Evolutionary conservation across 2,888 invertebrate species (phyloP).

Genomic region (Oxystoma pomonae): DNA sequence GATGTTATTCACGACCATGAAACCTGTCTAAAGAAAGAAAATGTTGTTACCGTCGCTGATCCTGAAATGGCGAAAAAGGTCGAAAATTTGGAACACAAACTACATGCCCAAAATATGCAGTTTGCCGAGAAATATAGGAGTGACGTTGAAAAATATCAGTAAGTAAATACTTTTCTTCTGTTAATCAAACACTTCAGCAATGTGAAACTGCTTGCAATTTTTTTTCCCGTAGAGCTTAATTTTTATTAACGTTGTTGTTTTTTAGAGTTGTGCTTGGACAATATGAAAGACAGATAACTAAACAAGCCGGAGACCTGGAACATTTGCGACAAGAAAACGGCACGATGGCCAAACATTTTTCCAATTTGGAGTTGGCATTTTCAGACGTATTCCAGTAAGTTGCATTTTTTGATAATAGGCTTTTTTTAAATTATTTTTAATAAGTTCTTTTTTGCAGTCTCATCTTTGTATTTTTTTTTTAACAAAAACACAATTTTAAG

Average conservation of each 20-base stretch:
- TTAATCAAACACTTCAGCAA: too few relatives aligned
- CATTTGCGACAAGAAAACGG: conserved; percentile 54
- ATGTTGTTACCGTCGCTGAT: not conserved
- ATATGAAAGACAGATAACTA: conserved; percentile 56
- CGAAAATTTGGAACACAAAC: not conserved
- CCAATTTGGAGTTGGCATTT: conserved; percentile 60
- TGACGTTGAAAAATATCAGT: not conserved
- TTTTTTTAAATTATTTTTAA: not conserved
- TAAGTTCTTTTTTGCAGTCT: too few relatives aligned
- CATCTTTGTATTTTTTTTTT: too few relatives aligned
- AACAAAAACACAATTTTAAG: too few relatives aligned
- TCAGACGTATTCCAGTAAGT: conserved; percentile 59
- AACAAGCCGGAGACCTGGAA: conserved; percentile 52
- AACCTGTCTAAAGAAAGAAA: too few relatives aligned
- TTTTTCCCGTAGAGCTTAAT: too few relatives aligned
- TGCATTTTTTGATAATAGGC: not conserved
- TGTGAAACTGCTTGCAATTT: too few relatives aligned
- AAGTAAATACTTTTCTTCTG: not conserved
- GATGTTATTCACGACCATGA: too few relatives aligned
- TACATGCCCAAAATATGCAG: not conserved
- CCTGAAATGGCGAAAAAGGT: not conserved
- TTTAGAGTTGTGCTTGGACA: conserved; percentile 54
- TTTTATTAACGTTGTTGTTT: too few relatives aligned
- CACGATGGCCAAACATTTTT: conserved; percentile 56
- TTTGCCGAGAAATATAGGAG: not conserved